Evolutionary conservation across 2,113 vertebrate species (phyloP).

Genomic region (Ageneiosus marmoratus): DNA sequence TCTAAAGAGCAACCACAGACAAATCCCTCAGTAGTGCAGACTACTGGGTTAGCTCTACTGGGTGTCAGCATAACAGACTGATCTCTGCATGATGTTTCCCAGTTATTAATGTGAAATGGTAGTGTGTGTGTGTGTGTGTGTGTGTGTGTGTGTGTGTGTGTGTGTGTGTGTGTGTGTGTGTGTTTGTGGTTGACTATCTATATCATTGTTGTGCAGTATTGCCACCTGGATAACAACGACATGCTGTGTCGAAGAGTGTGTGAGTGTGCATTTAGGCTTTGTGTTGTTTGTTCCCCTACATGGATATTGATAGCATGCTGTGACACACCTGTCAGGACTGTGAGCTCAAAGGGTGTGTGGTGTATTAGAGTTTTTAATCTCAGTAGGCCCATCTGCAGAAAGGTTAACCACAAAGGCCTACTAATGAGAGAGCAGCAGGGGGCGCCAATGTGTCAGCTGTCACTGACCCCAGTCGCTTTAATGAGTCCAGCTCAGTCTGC

Average conservation of each 20-base stretch:
- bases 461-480: constrained; percentile 43
- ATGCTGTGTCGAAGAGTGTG: constrained; percentile 27
- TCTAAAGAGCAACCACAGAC: background rate
- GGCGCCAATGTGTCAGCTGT: constrained; percentile 45
- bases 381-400: constrained; percentile 44
- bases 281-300: constrained; percentile 35
- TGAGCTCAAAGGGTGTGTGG: constrained; percentile 48
- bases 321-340: constrained; percentile 52
- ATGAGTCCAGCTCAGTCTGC: constrained; percentile 25
- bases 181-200: background rate
- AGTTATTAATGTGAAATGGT: constrained; percentile 10
- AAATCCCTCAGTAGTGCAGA: background rate
- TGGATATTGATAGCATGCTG: constrained; percentile 52
- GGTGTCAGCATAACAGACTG: constrained; percentile 19
- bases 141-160: background rate
- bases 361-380: constrained; percentile 52
- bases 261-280: constrained; percentile 9
- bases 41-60: background rate
- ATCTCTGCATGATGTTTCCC: constrained; percentile 7
- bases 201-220: constrained; percentile 18
- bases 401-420: constrained; percentile 51
- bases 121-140: background rate
- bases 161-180: background rate
- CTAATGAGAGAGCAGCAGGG: constrained; percentile 49
- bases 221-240: constrained; percentile 14